These are phyloP conservation scores for Tridacna gigas DNA, from an alignment of 2,888 invertebrate genomes.

Conservation along the genomic window DNA sequence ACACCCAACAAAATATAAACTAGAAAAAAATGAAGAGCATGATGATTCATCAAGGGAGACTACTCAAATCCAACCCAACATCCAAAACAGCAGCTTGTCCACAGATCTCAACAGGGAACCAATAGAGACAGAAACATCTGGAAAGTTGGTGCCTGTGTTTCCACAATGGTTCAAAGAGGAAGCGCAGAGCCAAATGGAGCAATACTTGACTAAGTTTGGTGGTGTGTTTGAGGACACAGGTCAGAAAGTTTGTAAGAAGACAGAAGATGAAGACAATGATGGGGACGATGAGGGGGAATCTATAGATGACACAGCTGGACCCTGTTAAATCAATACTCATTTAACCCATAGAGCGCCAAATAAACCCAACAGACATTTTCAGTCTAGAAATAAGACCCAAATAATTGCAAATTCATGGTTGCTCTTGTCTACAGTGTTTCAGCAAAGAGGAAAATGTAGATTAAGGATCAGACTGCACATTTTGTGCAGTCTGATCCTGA, in stretches of 20 bases:
- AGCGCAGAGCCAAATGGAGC: constrained; percentile 37
- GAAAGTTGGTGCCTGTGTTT: constrained; percentile 14
- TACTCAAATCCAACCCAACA: neutral
- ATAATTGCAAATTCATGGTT: no score
- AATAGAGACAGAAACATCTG: neutral
- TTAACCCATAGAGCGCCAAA: no score
- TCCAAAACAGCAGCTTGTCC: neutral
- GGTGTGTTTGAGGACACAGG: constrained; percentile 44
- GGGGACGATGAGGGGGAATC: constrained; percentile 48
- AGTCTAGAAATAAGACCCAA: no score
- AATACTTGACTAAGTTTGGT: constrained; percentile 54
- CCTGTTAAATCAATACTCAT: no score
- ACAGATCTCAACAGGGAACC: neutral
- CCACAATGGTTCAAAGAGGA: constrained; percentile 46
- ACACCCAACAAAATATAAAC: neutral
- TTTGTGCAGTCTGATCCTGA: no score
- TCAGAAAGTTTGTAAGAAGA: neutral
- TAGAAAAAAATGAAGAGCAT: constrained; percentile 1
- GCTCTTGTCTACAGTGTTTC: no score
- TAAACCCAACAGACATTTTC: no score
- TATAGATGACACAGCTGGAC: constrained; percentile 18
- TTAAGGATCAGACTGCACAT: no score
- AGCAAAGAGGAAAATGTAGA: no score
- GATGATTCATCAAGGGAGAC: constrained; percentile 13
- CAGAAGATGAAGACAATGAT: constrained; percentile 42